Conservation (phyloP, 2,797 vertebrate genomes). For the Neostethus bicornis region DNA sequence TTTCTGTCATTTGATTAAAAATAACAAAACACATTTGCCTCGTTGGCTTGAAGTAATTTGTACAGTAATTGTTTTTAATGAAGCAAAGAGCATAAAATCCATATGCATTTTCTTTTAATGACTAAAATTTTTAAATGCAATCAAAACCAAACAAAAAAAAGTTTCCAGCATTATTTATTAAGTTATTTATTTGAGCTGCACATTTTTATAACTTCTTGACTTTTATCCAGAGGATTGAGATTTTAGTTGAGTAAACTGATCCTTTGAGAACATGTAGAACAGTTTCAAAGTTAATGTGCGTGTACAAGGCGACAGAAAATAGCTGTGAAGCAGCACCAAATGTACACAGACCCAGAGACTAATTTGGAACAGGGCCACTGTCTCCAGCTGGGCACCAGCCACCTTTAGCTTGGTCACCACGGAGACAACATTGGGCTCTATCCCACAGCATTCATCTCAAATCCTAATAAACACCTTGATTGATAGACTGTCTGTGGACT, state of each 20-base stretch:
- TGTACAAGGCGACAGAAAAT: constrained; percentile 23
- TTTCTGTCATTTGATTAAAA: no score
- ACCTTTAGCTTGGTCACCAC: constrained; percentile 62
- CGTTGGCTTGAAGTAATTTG: no score
- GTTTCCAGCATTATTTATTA: not conserved
- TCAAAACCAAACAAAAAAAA: not conserved
- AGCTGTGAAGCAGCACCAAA: constrained; percentile 30
- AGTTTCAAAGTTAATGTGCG: constrained; percentile 18
- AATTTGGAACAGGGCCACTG: constrained; percentile 57
- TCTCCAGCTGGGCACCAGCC: constrained; percentile 56
- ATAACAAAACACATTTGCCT: no score
- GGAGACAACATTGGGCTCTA: constrained; percentile 48
- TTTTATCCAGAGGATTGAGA: not conserved
- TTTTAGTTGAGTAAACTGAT: constrained; percentile 4
- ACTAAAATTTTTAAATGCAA: not conserved
- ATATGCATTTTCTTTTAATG: not conserved
- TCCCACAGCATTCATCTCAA: constrained; percentile 43
- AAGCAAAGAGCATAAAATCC: no score
- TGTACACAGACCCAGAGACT: constrained; percentile 39
- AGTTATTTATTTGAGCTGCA: no score
- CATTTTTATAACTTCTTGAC: not conserved
- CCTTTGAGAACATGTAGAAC: not conserved
- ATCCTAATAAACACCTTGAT: constrained; percentile 61
- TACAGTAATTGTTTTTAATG: no score
- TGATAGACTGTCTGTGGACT: constrained; percentile 65